Conservation (phyloP, 1,140 invertebrate species). For the Drosophila gunungcola region DNA sequence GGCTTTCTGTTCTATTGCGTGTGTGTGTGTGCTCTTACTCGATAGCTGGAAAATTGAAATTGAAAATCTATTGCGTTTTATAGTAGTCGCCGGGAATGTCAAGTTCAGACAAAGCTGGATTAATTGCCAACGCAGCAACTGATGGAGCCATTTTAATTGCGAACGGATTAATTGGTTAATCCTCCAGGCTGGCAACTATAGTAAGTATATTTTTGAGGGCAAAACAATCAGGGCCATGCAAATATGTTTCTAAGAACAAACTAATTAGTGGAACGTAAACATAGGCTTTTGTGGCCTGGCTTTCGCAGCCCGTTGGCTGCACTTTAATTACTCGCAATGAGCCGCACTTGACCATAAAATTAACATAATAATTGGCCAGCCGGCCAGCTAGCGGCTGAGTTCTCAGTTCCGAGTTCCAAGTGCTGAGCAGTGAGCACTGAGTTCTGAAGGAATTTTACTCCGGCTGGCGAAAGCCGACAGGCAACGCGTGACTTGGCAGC, state of each 20-base stretch:
- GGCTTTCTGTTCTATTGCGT: conserved; percentile 11
- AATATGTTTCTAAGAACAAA: conserved; percentile 43
- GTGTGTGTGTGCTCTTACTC: conserved; percentile 35
- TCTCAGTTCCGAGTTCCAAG: background rate
- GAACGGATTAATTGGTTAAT: conserved; percentile 39
- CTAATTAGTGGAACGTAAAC: conserved; percentile 21
- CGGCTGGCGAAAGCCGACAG: conserved; percentile 61
- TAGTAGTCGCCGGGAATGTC: conserved; percentile 23
- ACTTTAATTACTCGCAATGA: conserved; percentile 58
- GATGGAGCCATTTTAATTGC: conserved; percentile 28
- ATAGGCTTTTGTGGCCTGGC: conserved; percentile 7
- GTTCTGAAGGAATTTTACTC: background rate
- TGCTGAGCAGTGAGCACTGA: background rate
- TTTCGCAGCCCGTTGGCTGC: conserved; percentile 46
- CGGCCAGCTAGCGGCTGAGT: conserved; percentile 3
- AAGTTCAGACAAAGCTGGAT: conserved; percentile 39
- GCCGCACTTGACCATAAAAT: conserved; percentile 65
- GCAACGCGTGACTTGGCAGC: conserved; percentile 71
- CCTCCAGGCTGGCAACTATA: no score
- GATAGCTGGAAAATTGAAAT: conserved; percentile 76
- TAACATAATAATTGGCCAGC: conserved; percentile 74
- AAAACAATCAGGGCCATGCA: conserved; percentile 27
- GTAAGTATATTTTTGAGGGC: conserved; percentile 18
- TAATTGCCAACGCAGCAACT: conserved; percentile 18
- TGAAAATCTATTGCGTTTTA: conserved; percentile 57